Percentiles rank a stretch among this genome's conserved stretches.
Evolutionary conservation across 2,888 invertebrate species (phyloP).

Genomic region (Pammene fasciana): DNA sequence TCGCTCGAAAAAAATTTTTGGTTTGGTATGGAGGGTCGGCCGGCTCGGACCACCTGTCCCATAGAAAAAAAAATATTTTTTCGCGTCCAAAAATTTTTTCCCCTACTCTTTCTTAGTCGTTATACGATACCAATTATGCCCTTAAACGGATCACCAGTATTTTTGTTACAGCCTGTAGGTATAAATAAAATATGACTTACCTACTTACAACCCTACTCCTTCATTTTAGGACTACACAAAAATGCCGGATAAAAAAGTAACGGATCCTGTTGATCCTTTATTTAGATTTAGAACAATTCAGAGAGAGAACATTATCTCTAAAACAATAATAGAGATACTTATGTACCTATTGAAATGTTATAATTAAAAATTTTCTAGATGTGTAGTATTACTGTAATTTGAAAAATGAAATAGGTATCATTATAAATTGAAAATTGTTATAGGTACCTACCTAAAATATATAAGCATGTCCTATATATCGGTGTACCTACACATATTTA

Average conservation of each 20-base stretch:
- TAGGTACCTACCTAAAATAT: background rate
- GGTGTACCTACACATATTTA: background rate
- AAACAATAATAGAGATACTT: slow-evolving; percentile 53
- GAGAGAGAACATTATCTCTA: slow-evolving; percentile 59
- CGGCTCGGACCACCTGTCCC: no score
- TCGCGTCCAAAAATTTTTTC: no score
- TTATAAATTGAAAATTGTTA: slow-evolving; percentile 12
- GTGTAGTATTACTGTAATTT: slow-evolving; percentile 29
- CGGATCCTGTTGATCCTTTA: slow-evolving; percentile 37
- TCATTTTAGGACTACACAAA: no score
- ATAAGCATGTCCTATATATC: background rate
- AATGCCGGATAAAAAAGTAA: background rate
- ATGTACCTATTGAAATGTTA: slow-evolving; percentile 44
- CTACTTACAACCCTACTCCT: no score
- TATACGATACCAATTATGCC: no score
- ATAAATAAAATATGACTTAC: no score
- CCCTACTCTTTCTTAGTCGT: no score
- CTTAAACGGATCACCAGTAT: no score
- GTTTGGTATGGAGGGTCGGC: no score
- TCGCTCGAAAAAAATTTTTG: no score
- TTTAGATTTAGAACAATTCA: slow-evolving; percentile 44
- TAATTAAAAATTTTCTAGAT: slow-evolving; percentile 43
- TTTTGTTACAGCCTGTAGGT: no score
- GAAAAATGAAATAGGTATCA: slow-evolving; percentile 14
- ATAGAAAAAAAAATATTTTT: no score